Evolutionary conservation across 2,113 vertebrate species (phyloP).

Genomic region (crab-eating macaque (Macaca fascicularis)): DNA sequence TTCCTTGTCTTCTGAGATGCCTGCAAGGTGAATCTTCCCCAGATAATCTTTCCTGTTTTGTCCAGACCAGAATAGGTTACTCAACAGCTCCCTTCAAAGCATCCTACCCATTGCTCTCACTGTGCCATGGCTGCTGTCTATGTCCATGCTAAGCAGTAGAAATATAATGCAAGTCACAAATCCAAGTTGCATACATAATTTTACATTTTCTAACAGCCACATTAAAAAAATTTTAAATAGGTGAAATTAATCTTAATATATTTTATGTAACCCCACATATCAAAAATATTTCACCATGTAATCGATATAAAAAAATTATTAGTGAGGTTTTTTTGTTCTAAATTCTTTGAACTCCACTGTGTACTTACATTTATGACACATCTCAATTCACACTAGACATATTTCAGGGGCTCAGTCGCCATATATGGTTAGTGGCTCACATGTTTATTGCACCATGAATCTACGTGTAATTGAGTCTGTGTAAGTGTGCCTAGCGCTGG

Average conservation of each 20-base stretch:
- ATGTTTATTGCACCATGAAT: fast-evolving
- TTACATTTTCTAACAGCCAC: neutral
- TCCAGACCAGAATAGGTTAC: neutral
- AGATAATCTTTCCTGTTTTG: neutral
- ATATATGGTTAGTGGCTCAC: neutral
- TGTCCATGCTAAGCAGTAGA: neutral
- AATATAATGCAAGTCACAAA: neutral
- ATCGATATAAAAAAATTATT: neutral
- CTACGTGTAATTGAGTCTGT: neutral
- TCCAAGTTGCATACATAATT: neutral
- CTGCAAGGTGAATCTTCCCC: neutral
- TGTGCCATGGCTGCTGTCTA: neutral
- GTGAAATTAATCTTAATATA: neutral
- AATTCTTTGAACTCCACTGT: neutral
- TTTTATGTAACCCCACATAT: neutral
- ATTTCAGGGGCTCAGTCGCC: neutral
- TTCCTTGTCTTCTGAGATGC: neutral
- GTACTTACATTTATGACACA: neutral
- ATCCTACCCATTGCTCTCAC: neutral
- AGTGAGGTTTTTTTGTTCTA: neutral
- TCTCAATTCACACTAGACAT: neutral
- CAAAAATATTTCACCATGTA: neutral
- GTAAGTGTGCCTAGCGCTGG: neutral
- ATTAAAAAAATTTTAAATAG: neutral
- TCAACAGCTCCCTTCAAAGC: neutral